These are phyloP conservation scores for Stegostoma tigrinum DNA, from an alignment of 2,113 vertebrate genomes.

Conservation along the genomic window DNA sequence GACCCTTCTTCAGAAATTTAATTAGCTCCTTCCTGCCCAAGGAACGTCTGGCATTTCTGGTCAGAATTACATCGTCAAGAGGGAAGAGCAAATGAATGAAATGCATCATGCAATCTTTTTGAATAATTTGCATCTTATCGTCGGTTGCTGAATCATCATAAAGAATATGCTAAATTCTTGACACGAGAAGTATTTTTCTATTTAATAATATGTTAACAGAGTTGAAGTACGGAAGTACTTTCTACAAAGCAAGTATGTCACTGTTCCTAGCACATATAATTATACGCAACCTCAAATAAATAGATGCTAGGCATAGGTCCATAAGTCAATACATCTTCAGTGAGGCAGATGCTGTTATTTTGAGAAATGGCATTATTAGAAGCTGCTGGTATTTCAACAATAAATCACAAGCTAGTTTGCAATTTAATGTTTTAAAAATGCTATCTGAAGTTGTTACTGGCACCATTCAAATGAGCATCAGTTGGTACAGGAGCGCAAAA, in stretches of 20 bases:
- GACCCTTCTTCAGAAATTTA: too few relatives aligned
- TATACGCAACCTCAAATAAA: not conserved
- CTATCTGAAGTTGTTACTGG: not conserved
- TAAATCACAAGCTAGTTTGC: not conserved
- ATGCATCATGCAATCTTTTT: not conserved
- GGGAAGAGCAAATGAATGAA: not conserved
- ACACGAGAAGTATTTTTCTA: not conserved
- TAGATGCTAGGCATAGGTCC: not conserved
- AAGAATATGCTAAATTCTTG: not conserved
- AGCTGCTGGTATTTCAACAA: not conserved
- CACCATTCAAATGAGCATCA: slow-evolving; percentile 17
- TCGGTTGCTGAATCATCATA: not conserved
- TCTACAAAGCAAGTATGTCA: not conserved
- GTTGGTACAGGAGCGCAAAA: not conserved
- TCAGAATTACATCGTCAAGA: not conserved
- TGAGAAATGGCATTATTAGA: not conserved
- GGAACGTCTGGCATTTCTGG: not conserved
- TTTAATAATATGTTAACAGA: not conserved
- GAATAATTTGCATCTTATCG: not conserved
- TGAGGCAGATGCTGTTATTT: not conserved
- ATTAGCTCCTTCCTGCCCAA: not conserved
- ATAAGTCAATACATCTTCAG: not conserved
- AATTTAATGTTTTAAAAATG: not conserved
- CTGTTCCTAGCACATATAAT: not conserved
- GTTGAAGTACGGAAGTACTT: not conserved